phyloP scores from a whole-genome alignment of 2,113 vertebrate genomes.

The Quiscalus mexicanus region DNA sequence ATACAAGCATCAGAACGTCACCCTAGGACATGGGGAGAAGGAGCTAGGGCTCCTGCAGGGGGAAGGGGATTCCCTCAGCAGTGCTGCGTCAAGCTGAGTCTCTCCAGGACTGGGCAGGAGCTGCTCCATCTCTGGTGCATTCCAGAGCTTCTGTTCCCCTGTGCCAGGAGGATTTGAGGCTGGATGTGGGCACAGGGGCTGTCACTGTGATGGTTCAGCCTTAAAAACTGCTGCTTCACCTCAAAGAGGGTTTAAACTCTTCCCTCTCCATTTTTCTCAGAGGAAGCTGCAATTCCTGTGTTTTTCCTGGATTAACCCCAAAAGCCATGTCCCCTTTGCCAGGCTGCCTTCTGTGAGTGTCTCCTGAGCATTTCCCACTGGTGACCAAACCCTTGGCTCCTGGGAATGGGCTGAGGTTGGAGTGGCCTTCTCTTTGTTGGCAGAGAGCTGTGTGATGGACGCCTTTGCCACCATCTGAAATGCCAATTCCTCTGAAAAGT shows the following conservation, averaged over 20 bases:
- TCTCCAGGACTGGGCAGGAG: background rate
- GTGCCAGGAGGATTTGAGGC: background rate
- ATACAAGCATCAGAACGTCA: too few relatives aligned
- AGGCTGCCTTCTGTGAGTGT: background rate
- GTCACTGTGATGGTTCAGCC: background rate
- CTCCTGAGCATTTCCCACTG: background rate
- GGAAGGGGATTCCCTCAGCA: background rate
- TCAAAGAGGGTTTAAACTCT: background rate
- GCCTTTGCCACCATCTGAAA: background rate
- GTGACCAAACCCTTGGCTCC: background rate
- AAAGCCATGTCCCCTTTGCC: background rate
- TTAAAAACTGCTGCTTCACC: background rate
- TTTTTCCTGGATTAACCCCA: background rate
- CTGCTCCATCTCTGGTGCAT: background rate
- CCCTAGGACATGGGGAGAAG: too few relatives aligned
- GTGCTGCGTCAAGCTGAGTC: background rate
- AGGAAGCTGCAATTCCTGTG: background rate
- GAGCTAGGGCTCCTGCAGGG: background rate
- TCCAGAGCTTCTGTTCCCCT: background rate
- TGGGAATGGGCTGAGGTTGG: background rate
- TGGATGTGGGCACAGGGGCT: background rate
- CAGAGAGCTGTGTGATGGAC: background rate
- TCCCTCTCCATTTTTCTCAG: rapidly evolving
- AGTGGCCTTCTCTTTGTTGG: background rate
- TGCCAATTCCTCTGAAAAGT: background rate